Evolutionary conservation across 2,113 vertebrate genomes (phyloP).

Genomic region (Anthoscopus minutus): DNA sequence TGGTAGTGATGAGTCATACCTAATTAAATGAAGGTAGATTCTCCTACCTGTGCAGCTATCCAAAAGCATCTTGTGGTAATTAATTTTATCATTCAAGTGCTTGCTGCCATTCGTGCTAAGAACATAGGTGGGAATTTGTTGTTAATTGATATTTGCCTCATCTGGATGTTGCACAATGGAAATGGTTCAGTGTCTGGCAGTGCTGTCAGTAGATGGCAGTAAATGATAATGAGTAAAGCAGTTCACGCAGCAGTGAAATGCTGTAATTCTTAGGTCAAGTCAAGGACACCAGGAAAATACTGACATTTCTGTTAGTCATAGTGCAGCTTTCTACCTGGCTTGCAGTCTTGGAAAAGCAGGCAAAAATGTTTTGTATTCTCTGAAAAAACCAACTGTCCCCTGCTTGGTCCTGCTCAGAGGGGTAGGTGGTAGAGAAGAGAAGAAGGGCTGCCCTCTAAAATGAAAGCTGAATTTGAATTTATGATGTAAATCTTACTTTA

Average conservation of each 20-base stretch:
- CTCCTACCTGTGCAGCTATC: not conserved
- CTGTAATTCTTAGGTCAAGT: not conserved
- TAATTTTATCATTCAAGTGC: not conserved
- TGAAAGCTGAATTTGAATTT: not conserved
- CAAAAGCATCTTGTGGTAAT: not conserved
- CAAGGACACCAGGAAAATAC: not conserved
- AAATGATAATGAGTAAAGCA: not conserved
- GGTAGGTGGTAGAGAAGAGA: not conserved
- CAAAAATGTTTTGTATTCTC: not conserved
- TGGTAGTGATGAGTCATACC: not conserved
- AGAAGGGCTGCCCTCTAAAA: accelerated
- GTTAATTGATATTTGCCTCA: not conserved
- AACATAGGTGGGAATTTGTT: not conserved
- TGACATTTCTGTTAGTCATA: not conserved
- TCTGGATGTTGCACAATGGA: not conserved
- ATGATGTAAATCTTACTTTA: not conserved
- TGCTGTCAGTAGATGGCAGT: conserved; percentile 43
- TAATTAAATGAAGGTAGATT: not conserved
- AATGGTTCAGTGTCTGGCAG: not conserved
- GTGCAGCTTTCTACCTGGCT: not conserved
- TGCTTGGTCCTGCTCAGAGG: accelerated
- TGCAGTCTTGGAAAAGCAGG: not conserved
- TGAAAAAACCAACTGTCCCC: not conserved
- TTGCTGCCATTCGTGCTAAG: not conserved
- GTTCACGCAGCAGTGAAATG: not conserved